A percentile compares a stretch with the other conserved stretches of the same genome.
phyloP scores from a whole-genome alignment of 2,113 vertebrate genomes.

The Pterocles burchelli region DNA sequence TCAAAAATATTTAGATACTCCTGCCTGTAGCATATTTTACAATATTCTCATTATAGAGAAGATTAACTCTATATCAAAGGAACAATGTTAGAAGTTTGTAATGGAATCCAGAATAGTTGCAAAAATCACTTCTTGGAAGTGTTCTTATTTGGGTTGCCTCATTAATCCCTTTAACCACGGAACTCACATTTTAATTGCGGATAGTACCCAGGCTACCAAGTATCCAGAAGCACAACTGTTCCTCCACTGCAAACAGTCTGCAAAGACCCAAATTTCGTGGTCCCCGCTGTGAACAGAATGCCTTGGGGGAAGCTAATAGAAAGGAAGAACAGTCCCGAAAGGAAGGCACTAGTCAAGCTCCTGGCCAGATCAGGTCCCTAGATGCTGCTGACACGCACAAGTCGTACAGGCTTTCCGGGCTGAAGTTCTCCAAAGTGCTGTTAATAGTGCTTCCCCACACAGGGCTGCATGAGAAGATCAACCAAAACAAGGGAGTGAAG shows the following conservation, averaged over 20 bases:
- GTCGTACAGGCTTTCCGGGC: neutral
- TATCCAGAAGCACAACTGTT: neutral
- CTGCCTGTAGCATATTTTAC: neutral
- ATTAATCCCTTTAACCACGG: slow-evolving; percentile 6
- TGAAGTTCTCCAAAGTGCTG: neutral
- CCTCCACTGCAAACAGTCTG: neutral
- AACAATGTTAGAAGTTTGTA: neutral
- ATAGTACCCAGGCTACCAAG: neutral
- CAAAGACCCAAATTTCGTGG: neutral
- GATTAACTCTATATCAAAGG: slow-evolving; percentile 8
- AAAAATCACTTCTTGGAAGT: neutral
- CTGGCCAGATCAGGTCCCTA: neutral
- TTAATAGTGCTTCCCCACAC: rapidly evolving
- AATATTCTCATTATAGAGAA: neutral
- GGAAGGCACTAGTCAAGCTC: rapidly evolving
- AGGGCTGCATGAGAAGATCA: neutral
- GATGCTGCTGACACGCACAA: neutral
- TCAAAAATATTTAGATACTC: slow-evolving; percentile 8
- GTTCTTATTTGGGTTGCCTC: neutral
- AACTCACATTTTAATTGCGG: neutral
- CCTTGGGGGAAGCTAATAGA: neutral
- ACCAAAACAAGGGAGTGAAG: neutral
- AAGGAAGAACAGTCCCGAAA: rapidly evolving
- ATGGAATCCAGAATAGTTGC: neutral
- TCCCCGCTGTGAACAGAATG: neutral